Percentiles rank a stretch among this genome's conserved stretches.
phyloP scores from a whole-genome alignment of 1,140 invertebrate genomes.

The Tetraneura akinire region DNA sequence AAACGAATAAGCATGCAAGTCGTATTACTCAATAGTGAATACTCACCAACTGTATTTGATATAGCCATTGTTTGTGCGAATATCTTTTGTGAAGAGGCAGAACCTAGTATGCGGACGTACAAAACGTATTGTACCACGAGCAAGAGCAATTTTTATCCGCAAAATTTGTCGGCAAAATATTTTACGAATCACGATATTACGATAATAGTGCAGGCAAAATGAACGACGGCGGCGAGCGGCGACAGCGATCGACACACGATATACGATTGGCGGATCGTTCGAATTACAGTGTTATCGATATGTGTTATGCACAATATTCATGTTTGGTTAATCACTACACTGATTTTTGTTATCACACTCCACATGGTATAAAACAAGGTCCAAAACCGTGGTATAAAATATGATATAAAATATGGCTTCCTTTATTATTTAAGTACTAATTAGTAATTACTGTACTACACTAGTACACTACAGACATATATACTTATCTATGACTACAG shows the following conservation, averaged over 20 bases:
- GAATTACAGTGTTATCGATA: neutral
- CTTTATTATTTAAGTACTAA: no score
- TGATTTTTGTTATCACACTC: neutral
- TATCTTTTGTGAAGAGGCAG: neutral
- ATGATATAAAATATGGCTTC: no score
- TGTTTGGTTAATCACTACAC: neutral
- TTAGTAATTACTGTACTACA: no score
- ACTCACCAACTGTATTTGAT: conserved; percentile 36
- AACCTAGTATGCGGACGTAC: no score
- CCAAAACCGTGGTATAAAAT: no score
- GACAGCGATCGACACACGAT: neutral
- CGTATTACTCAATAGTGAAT: no score
- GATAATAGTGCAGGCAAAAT: neutral
- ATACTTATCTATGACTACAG: no score
- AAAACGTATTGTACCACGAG: neutral
- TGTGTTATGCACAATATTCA: neutral
- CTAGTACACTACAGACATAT: no score
- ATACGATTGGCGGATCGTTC: neutral
- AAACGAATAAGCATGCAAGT: neutral
- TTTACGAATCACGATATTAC: neutral
- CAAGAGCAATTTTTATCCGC: neutral
- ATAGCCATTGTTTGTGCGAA: neutral
- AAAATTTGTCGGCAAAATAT: neutral
- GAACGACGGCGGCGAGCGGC: conserved; percentile 2
- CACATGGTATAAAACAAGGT: no score